phyloP scores from a whole-genome alignment of 1,140 invertebrate genomes.

The Mamestra configurata region DNA sequence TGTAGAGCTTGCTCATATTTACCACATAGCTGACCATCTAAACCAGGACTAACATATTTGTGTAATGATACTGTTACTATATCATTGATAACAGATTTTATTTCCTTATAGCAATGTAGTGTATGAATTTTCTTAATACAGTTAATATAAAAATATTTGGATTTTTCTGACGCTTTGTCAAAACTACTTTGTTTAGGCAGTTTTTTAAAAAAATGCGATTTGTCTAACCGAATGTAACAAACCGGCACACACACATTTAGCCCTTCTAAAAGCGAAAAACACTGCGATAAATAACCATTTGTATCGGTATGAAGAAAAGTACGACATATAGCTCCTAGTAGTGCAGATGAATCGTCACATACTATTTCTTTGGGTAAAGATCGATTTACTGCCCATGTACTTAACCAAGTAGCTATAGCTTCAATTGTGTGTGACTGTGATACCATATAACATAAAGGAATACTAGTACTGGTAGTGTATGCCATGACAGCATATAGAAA shows the following conservation, averaged over 20 bases:
- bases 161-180: neutral
- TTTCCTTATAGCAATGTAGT: neutral
- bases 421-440: constrained; percentile 1
- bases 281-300: neutral
- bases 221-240: neutral
- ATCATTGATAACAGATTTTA: neutral
- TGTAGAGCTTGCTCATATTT: neutral
- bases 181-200: neutral
- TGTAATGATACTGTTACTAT: constrained; percentile 10
- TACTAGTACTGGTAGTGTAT: neutral
- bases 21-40: neutral
- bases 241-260: neutral
- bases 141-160: neutral
- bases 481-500: neutral
- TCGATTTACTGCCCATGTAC: neutral
- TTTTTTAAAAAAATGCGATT: neutral
- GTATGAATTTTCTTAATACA: neutral
- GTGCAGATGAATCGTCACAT: constrained; percentile 1
- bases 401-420: constrained; percentile 1
- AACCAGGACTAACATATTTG: neutral
- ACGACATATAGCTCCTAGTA: constrained; percentile 1
- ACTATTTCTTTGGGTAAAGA: neutral
- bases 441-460: constrained; percentile 2
- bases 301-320: neutral
- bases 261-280: neutral